Conservation (phyloP, 2,113 vertebrate genomes). For the Bos taurus region DNA sequence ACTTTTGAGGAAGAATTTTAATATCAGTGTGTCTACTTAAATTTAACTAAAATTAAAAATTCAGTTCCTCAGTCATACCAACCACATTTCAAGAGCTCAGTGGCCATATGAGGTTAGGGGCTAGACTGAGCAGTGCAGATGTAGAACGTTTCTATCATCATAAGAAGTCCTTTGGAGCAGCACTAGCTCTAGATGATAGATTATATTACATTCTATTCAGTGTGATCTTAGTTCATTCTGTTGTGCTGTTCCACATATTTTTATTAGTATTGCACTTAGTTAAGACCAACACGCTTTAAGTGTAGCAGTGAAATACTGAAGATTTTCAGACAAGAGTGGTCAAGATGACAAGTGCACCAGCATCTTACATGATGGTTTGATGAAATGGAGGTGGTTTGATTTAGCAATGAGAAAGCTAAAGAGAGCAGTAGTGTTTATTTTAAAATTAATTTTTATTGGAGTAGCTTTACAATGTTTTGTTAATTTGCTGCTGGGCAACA, state of each 20-base stretch:
- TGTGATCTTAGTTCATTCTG: not conserved
- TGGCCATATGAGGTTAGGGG: not conserved
- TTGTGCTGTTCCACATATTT: not conserved
- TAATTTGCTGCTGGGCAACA: not conserved
- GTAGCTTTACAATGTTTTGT: not conserved
- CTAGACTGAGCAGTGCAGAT: not conserved
- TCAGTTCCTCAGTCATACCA: not conserved
- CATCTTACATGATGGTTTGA: not conserved
- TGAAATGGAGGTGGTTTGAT: not conserved
- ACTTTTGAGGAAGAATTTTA: not conserved
- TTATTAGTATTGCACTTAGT: not conserved
- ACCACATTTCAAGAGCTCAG: not conserved
- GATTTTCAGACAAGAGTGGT: not conserved
- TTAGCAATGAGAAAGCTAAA: not conserved
- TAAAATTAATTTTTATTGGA: not conserved
- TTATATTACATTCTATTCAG: not conserved
- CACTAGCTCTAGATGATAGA: not conserved
- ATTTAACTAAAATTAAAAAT: constrained; percentile 3
- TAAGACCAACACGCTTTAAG: not conserved
- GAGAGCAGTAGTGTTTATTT: not conserved
- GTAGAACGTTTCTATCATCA: not conserved
- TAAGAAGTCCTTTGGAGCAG: not conserved
- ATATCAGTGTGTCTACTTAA: not conserved
- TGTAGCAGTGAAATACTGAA: not conserved
- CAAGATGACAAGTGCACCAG: not conserved